A percentile compares a stretch with the other conserved stretches of the same genome.
phyloP scores from a whole-genome alignment of 1,140 invertebrate genomes.

The Coboldia fuscipes region DNA sequence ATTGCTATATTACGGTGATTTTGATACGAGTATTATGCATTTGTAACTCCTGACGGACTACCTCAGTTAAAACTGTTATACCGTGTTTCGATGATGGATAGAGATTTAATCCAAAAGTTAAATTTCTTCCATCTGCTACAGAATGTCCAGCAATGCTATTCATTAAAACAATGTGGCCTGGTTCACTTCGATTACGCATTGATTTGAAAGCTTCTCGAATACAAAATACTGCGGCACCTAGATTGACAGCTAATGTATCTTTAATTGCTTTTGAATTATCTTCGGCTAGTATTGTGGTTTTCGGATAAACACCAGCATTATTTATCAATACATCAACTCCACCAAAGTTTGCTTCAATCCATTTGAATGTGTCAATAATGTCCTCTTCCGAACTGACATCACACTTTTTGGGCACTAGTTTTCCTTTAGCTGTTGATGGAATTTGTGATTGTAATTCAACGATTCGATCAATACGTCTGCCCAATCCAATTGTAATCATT shows the following conservation, averaged over 20 bases:
- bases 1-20: constrained; percentile 9
- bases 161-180: constrained; percentile 29
- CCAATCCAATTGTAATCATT: constrained; percentile 42
- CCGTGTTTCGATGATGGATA: constrained; percentile 35
- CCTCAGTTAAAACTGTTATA: constrained; percentile 30
- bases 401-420: constrained; percentile 22
- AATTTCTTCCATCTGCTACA: constrained; percentile 11
- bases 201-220: constrained; percentile 29
- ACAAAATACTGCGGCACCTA: constrained; percentile 30
- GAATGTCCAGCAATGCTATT: constrained; percentile 26
- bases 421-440: constrained; percentile 4
- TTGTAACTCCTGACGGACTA: constrained; percentile 35
- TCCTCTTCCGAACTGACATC: constrained; percentile 37
- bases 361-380: constrained; percentile 33
- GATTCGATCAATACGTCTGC: constrained; percentile 33
- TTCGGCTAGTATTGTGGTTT: constrained; percentile 8
- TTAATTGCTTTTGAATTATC: constrained; percentile 9
- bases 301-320: constrained; percentile 30
- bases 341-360: constrained; percentile 30
- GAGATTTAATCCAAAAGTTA: constrained; percentile 16
- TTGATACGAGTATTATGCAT: constrained; percentile 12
- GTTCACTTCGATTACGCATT: constrained; percentile 30
- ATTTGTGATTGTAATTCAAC: constrained; percentile 15
- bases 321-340: constrained; percentile 43
- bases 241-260: constrained; percentile 24